These are phyloP conservation scores for Myanophis thanlyinensis DNA, from an alignment of 2,113 vertebrate species.

Conservation along the genomic window DNA sequence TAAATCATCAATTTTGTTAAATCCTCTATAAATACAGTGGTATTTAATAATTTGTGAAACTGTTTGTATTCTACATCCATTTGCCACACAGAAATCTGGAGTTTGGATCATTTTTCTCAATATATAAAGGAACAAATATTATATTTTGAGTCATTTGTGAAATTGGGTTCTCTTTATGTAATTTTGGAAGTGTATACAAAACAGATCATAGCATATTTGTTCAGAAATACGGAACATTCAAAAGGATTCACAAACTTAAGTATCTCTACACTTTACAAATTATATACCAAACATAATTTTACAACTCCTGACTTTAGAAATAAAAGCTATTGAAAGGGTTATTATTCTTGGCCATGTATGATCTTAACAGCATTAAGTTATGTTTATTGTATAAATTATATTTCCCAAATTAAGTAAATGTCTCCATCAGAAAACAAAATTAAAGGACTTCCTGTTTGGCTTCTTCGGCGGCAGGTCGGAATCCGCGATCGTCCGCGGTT, in stretches of 20 bases:
- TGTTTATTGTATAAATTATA: not conserved
- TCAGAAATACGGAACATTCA: not conserved
- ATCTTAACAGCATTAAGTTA: not conserved
- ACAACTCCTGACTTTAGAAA: not conserved
- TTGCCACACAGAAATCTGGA: not conserved
- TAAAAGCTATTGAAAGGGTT: not conserved
- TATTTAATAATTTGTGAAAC: not conserved
- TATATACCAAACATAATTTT: not conserved
- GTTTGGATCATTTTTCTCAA: not conserved
- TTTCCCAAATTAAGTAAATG: not conserved
- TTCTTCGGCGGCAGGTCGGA: too few species aligned
- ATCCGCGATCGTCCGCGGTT: too few species aligned
- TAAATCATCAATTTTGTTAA: not conserved
- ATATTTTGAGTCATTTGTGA: not conserved
- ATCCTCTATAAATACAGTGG: not conserved
- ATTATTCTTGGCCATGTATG: not conserved
- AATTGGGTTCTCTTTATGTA: not conserved
- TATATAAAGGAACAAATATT: not conserved
- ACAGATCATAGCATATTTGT: not conserved
- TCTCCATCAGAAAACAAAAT: slow-evolving; percentile 3
- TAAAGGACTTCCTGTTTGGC: too few species aligned
- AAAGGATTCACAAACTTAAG: not conserved
- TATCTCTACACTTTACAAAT: not conserved
- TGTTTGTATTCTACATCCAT: not conserved
- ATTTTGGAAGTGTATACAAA: not conserved